Base-by-base conservation (phyloP, 1,140 invertebrate species). In the Meloidogyne chitwoodi region DNA sequence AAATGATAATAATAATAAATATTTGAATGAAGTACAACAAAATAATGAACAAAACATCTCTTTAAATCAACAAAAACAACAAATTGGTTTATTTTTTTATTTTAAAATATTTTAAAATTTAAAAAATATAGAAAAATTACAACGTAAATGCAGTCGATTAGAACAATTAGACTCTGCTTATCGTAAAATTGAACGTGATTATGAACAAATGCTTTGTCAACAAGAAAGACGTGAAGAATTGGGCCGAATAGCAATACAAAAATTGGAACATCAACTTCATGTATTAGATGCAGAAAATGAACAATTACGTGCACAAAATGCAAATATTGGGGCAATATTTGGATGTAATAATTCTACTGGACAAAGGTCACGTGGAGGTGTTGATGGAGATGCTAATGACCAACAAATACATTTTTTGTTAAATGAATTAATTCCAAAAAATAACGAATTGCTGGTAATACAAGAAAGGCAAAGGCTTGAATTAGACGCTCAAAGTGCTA, bases 401-500 rank as follows among this genome's bases (percentile, higher is more conserved):
- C 80, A 80, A 26, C 79, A 80, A 38, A 64, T 81, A n/a, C 65
- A 81, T 65, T 48, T 66, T 27, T 31, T 81, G 29, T 22, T 79
- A 12, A 80, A 62, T 56, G 79, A 80, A 31, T 38, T 80, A 26
- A 34, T 81, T 16, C 64, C 79, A 24, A 75, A 80, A 73, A 81
- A 95, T 80, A 91, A 92, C 12, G 93, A 94, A 88, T 90, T 95
- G 19, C 92, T 94, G 67, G 91, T 92, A 66, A 93, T 95, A 89
- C 93, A 92, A 93, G 90, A 88, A 89, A 88, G 93, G 68, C 93
- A 95, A 87, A 93, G 95, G 89, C 93, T 94, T 64, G 94, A 96
- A 89, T 89, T 95, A 77, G 91, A 92, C 31, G 93, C 93, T 0
- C 93, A 95, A 87, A 89, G 92, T 83, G 93, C 92, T 26, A 95